Percentiles rank a stretch among this genome's conserved stretches.
phyloP scores from a whole-genome alignment of 2,113 vertebrate genomes.

The Drymodes brunneopygia region DNA sequence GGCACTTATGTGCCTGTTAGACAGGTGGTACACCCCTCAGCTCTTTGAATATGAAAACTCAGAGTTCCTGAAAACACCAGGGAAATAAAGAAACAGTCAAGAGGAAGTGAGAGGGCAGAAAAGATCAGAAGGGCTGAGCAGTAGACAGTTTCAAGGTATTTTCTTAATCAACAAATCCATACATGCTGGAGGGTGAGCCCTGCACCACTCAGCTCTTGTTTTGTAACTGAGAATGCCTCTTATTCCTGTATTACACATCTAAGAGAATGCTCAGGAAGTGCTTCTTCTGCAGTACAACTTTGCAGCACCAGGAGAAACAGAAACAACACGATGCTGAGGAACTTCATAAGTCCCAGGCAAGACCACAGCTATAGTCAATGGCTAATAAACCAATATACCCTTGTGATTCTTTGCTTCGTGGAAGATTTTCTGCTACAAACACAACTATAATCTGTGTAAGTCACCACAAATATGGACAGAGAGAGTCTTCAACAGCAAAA shows the following conservation, averaged over 20 bases:
- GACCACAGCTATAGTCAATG: background rate
- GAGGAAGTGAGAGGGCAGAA: background rate
- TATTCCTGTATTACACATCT: background rate
- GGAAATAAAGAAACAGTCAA: background rate
- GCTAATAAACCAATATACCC: background rate
- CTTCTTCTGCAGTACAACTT: background rate
- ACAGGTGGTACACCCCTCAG: background rate
- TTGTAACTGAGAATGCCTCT: background rate
- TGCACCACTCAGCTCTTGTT: background rate
- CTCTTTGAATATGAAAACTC: background rate
- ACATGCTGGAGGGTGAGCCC: background rate
- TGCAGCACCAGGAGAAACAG: background rate
- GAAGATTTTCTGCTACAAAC: background rate
- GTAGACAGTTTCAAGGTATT: background rate
- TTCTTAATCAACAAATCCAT: background rate
- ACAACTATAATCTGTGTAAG: background rate
- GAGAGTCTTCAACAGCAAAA: background rate
- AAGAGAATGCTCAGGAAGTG: background rate
- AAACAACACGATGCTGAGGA: background rate
- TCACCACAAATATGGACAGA: background rate
- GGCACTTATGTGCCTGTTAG: background rate
- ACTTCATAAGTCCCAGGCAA: background rate
- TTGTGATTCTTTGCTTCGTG: background rate
- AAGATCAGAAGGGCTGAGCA: background rate
- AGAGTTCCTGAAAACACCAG: background rate